Evolutionary conservation across 2,113 vertebrate species (phyloP), one percentile per base, ranked within the genome.

Genomic region (Prochilodus magdalenae): DNA sequence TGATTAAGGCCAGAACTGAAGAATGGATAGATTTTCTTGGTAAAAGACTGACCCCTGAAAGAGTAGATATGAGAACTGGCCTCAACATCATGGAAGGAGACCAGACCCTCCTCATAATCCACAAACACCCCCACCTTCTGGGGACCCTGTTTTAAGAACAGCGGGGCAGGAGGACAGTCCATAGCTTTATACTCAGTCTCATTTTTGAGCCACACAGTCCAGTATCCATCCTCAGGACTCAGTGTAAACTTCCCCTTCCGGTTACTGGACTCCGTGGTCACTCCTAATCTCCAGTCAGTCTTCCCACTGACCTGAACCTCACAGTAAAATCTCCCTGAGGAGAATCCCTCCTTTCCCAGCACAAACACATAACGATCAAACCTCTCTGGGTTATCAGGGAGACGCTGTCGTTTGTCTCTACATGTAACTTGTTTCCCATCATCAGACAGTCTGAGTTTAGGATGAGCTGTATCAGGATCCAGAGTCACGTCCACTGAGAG

Each of bases 101-200:
- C 55, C n/a, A 62, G 30, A 44, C 73, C 55, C 40, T 29, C 74
- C 3, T 76, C 24, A 76, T 76, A 76, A 76, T 65, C 26, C 26
- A 65, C 59, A 30, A 76, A 76, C 59, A 63, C 74, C 16, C 74
- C 74, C 16, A 76, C 74, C 26, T 65, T 77, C 40, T 77, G 59
- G 27, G 75, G 75, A 49, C 59, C 60, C 62, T 33, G 40, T 15
- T 65, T 66, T 27, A 66, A 44, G 26, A 6, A 51, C 4, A 51
- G 60, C 10, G 10, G 0, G 5, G 14, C 26, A 66, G 8, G 2
- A 14, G 75, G 26, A 14, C 40, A 49, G 40, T 66, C 44, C 20
- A 27, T 16, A 22, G 44, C 75, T 20, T 77, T 33, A 24, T 30
- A 77, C 30, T 77, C 18, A 7, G 15, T 53, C 5, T 53, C 13